Base-by-base conservation (phyloP, 2,888 invertebrate genomes). In the Hyles lineata region DNA sequence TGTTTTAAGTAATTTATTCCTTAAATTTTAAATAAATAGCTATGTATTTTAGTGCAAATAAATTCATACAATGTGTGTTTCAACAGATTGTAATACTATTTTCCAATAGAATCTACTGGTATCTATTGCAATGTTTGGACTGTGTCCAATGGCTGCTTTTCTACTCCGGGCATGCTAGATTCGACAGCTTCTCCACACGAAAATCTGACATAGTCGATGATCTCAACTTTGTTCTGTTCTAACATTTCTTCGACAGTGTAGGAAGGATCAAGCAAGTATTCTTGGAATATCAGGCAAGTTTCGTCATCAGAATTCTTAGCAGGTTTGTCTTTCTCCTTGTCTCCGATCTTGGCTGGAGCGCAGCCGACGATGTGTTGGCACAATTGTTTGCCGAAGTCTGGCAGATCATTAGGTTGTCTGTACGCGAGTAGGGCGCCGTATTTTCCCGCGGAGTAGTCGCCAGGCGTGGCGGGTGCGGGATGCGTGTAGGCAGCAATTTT, bases 331-430 rank as follows among this genome's bases (percentile, higher is more conserved):
- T 88, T 90, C 21, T 93, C 92, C 76, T 95, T 94, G 78, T 95
- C 89, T 0, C 98, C 98, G 75, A 98, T 95, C 92, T 96, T 97
- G 58, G 84, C 88, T 0, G 98, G 98, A 81, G 97, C 97, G 96
- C 98, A 96, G 50, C 98, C 98, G 29, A 99, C 98, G 82, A 99
- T 96, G 85, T 99, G 99, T 87, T 99, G 99, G 86, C 98, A 98
- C 9, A 99, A 89, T 83, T 98, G 96, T 79, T 96, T 96, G 23
- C 97, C 97, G 15, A 97, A 84, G 73, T 94, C 91, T 67, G 95
- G 90, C 1, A 87, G 82, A 69, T 85, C 90, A 73, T 80, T 86
- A 70, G 83, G 83, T 81, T 92, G 95, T 86, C 93, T 96, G 84
- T 97, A 96, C 29, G 97, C 97, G 0, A 99, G 93, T 69, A 99